These are phyloP conservation scores for Escarpia spicata DNA, from an alignment of 2,888 invertebrate genomes.

Conservation along the genomic window DNA sequence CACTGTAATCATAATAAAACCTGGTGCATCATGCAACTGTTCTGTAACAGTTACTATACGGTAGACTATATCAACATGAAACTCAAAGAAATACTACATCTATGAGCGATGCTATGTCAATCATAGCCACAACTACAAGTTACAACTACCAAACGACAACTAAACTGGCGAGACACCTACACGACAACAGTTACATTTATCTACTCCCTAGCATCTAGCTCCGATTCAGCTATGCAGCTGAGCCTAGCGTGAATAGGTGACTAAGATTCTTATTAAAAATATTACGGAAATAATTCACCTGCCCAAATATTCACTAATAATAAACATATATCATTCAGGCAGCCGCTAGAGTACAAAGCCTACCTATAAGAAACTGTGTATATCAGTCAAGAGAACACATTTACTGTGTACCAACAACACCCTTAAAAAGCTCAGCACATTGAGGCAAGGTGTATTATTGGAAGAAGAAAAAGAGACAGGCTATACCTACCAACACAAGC, in stretches of 20 bases:
- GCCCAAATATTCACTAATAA: not conserved
- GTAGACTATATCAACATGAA: not conserved
- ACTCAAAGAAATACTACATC: slow-evolving; percentile 21
- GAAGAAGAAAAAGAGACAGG: slow-evolving; percentile 1
- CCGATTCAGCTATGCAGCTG: not conserved
- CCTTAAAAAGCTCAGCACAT: not conserved
- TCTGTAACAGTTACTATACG: slow-evolving; percentile 7
- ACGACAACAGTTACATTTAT: not conserved
- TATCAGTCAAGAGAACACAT: slow-evolving; percentile 12
- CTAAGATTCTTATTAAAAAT: not conserved
- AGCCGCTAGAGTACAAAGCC: not conserved
- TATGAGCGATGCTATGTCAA: not conserved
- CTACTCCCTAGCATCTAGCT: not conserved
- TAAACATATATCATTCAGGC: slow-evolving; percentile 6
- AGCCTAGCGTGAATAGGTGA: not conserved
- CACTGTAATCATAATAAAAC: not conserved
- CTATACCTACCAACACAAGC: slow-evolving; percentile 18
- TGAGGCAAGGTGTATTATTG: slow-evolving; percentile 8
- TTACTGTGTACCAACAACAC: too few species aligned
- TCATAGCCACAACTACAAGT: slow-evolving; percentile 18
- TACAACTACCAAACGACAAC: slow-evolving; percentile 23
- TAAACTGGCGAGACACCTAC: not conserved
- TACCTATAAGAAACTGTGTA: slow-evolving; percentile 13
- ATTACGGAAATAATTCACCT: not conserved
- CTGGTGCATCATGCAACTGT: slow-evolving; percentile 14